phyloP scores from a whole-genome alignment of 2,113 vertebrate species.

The Alethe castanea region DNA sequence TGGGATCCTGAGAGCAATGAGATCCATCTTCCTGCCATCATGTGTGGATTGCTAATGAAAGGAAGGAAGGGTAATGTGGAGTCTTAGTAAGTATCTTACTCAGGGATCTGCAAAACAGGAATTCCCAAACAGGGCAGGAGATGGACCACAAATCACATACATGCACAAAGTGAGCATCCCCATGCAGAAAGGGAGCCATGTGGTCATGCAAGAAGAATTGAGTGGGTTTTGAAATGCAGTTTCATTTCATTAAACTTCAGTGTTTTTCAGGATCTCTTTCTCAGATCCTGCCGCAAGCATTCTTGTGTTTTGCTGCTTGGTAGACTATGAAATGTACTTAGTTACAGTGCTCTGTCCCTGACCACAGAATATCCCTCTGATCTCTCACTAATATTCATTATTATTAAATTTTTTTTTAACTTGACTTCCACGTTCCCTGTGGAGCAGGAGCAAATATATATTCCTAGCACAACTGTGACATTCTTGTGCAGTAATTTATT shows the following conservation, averaged over 20 bases:
- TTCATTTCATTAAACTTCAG: neutral
- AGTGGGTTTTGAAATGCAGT: neutral
- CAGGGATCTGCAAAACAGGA: neutral
- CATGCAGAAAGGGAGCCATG: neutral
- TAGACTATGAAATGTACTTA: slow-evolving; percentile 41
- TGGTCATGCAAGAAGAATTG: neutral
- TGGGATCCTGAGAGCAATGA: neutral
- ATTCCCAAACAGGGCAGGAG: neutral
- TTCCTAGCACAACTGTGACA: neutral
- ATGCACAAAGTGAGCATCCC: fast-evolving
- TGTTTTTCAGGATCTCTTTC: neutral
- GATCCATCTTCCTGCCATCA: neutral
- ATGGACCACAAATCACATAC: neutral
- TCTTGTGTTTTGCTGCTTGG: slow-evolving; percentile 7
- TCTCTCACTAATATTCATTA: neutral
- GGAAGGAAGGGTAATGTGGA: neutral
- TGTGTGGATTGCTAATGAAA: neutral
- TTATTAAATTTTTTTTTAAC: neutral
- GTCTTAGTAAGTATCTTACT: neutral
- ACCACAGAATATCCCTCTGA: neutral
- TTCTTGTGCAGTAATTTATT: neutral
- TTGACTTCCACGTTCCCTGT: neutral
- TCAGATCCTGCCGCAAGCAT: neutral
- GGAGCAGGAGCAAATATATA: neutral
- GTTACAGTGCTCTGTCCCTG: neutral